Conservation (phyloP, 2,797 vertebrate genomes). For the Sebastes reedi region DNA sequence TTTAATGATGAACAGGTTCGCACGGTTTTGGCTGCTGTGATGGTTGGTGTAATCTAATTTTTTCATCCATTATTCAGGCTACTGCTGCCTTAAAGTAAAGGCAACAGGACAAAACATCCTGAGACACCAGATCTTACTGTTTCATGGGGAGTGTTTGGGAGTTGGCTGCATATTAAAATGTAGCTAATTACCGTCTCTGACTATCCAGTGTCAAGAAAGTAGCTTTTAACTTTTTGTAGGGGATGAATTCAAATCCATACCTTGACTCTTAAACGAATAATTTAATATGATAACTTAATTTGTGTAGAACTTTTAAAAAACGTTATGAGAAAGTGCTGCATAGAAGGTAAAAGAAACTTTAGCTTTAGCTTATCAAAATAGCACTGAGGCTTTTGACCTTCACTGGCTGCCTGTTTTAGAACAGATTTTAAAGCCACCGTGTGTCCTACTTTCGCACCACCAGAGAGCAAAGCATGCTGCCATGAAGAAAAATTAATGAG, state of each 20-base stretch:
- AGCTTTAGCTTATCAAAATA: not conserved
- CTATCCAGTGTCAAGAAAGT: not conserved
- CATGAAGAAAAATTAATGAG: fast-evolving
- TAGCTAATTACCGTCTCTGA: not conserved
- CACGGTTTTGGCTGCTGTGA: not conserved
- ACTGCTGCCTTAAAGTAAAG: slow-evolving; percentile 8
- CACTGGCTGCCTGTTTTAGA: too few species aligned
- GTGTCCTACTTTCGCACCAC: too few species aligned
- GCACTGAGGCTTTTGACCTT: not conserved
- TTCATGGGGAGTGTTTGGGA: not conserved
- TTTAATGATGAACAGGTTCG: not conserved
- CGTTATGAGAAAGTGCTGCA: not conserved
- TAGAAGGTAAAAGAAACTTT: not conserved
- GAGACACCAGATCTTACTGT: not conserved
- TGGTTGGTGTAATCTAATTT: not conserved
- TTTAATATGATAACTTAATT: not conserved
- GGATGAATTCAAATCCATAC: not conserved
- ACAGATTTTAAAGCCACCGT: not conserved
- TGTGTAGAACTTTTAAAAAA: not conserved
- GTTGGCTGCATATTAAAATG: slow-evolving; percentile 10
- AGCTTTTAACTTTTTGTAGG: not conserved
- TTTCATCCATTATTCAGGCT: slow-evolving; percentile 25
- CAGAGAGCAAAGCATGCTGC: not conserved
- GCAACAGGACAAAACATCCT: not conserved
- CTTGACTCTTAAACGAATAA: not conserved